phyloP scores from a whole-genome alignment of 2,888 invertebrate genomes.

The Listrodromus nycthemerus region DNA sequence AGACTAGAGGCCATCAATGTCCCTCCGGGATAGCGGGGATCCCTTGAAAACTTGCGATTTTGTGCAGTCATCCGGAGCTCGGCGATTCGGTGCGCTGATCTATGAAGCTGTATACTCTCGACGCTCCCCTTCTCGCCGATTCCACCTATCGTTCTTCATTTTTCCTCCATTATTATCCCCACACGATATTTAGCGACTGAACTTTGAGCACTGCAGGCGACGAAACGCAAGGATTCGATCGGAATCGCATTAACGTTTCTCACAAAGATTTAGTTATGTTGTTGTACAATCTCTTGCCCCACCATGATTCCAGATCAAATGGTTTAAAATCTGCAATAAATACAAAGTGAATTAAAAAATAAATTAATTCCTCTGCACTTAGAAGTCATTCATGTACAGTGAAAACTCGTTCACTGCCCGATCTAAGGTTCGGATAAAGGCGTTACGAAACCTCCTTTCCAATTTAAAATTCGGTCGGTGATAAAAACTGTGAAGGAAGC shows the following conservation, averaged over 20 bases:
- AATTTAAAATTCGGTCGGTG: too few species aligned
- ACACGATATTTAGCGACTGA: slow-evolving; percentile 30
- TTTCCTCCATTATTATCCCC: neutral
- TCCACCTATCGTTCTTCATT: neutral
- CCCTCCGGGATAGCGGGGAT: slow-evolving; percentile 5
- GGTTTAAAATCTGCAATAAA: slow-evolving; percentile 91
- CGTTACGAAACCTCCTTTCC: neutral
- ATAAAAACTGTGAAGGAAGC: too few species aligned
- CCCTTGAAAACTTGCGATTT: neutral
- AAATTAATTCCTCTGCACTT: neutral
- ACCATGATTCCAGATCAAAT: slow-evolving; percentile 96
- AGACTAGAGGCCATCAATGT: slow-evolving; percentile 39
- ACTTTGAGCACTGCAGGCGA: slow-evolving; percentile 56
- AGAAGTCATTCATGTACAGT: neutral
- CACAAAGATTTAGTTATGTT: slow-evolving; percentile 92
- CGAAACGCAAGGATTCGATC: slow-evolving; percentile 35
- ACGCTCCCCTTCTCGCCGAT: slow-evolving; percentile 19
- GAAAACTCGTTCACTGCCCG: neutral
- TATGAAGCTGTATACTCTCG: neutral
- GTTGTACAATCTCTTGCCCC: slow-evolving; percentile 94
- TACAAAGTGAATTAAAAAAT: neutral
- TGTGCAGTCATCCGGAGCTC: slow-evolving; percentile 4
- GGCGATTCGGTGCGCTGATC: slow-evolving; percentile 12
- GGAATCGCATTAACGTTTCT: slow-evolving; percentile 63
- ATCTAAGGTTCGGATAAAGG: neutral